phyloP scores from a whole-genome alignment of 2,797 vertebrate genomes.

The Salmo trutta region DNA sequence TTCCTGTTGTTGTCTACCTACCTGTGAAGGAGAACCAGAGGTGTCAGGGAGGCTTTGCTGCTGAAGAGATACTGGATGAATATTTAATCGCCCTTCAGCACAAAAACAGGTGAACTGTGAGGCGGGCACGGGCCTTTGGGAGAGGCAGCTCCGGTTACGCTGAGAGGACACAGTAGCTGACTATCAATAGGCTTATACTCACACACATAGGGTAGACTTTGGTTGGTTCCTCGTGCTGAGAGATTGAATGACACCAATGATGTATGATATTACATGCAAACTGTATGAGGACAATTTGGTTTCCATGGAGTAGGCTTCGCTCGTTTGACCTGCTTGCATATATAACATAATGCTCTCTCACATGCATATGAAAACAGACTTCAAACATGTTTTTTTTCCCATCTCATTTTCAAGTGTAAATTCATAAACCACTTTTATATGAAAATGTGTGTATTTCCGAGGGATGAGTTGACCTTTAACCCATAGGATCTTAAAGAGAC shows the following conservation, averaged over 20 bases:
- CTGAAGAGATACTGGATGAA: conserved; percentile 90
- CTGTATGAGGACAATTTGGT: too few species aligned
- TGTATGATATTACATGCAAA: background rate
- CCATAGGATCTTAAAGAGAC: conserved; percentile 80
- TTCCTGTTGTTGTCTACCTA: conserved; percentile 26
- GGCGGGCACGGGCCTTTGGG: conserved; percentile 31
- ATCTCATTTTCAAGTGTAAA: background rate
- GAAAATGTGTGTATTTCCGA: background rate
- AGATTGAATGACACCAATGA: background rate
- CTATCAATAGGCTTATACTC: background rate
- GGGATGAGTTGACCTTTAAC: background rate
- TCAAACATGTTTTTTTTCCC: background rate
- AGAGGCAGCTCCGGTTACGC: conserved; percentile 51
- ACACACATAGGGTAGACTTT: conserved; percentile 19
- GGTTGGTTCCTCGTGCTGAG: conserved; percentile 42
- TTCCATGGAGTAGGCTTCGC: background rate
- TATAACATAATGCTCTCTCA: background rate
- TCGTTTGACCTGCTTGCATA: background rate
- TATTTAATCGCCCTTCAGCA: conserved; percentile 94
- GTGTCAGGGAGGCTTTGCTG: conserved; percentile 72
- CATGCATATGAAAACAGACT: background rate
- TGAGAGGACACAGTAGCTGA: conserved; percentile 12
- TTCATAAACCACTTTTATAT: background rate
- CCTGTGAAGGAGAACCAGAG: conserved; percentile 67
- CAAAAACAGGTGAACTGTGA: conserved; percentile 90